Percentiles rank a stretch among this genome's conserved stretches.
These are phyloP conservation scores for Sapayoa aenigma DNA, from an alignment of 2,113 vertebrate species.

Conservation along the genomic window DNA sequence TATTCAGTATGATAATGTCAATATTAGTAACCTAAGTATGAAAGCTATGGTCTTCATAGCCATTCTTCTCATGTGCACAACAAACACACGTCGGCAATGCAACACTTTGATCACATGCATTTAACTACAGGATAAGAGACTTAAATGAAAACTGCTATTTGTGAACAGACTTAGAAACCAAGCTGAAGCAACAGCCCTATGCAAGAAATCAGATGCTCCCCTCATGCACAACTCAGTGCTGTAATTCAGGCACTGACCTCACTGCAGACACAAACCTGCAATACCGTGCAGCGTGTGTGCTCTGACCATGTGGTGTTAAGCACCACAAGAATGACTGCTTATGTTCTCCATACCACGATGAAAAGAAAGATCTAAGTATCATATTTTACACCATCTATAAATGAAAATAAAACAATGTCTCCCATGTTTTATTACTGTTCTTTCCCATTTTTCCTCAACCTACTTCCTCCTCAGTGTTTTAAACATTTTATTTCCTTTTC, in stretches of 20 bases:
- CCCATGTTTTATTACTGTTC: neutral
- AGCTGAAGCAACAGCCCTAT: neutral
- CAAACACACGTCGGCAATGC: neutral
- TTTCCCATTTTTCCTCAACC: neutral
- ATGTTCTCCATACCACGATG: no score
- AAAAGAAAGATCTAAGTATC: neutral
- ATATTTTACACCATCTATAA: neutral
- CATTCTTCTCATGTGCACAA: neutral
- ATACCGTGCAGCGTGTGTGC: accelerated
- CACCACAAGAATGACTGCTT: neutral
- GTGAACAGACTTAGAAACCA: neutral
- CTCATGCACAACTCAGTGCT: neutral
- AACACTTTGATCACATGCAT: neutral
- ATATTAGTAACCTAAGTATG: neutral
- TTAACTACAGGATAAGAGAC: neutral
- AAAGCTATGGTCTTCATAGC: neutral
- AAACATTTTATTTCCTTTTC: neutral
- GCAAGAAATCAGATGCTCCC: neutral
- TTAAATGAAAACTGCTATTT: neutral
- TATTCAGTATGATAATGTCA: neutral
- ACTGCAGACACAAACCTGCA: neutral
- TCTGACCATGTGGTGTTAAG: neutral
- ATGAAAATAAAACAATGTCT: neutral
- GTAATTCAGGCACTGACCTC: no score
- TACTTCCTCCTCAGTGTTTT: neutral